Base-by-base conservation (phyloP, 2,797 vertebrate genomes). In the Leuciscus waleckii region DNA sequence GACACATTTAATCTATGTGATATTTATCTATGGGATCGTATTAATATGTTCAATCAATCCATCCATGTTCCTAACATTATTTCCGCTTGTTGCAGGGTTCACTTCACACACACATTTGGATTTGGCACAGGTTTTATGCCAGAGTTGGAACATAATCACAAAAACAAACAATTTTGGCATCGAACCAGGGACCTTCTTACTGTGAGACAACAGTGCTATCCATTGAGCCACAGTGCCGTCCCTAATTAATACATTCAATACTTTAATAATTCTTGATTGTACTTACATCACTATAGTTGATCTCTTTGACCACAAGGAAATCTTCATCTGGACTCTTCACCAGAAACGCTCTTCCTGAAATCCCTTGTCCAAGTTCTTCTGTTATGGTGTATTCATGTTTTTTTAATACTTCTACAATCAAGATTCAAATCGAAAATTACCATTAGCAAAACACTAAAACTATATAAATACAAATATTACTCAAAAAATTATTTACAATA, bases 101-200 rank as follows among this genome's bases (percentile, higher is more conserved):
- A 14, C 43, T 46, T 14, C 43, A 46, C 43, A 46, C 11, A 46
- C 43, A 14, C 43, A 46, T 14, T 46, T 46, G 1, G 11, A 4
- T 13, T 46, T 14, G 3, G 1, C 43, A 46, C 11, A 46, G 43
- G 41, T 43, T 43, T 4, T 46, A 46, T 46, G 43, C 11, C 43
- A 46, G 11, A 46, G 13, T 46, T 46, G 43, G 43, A 13, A 46
- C 43, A 14, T 13, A 46, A 0, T 46, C 43, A 46, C 43, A 46
- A n/a, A n/a, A n/a, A n/a, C 43, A 3, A 0, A 43, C 0, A 0
- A 43, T 0, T 13, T 43, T 43, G 3, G 0, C 41, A 43, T 43
- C 11, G 11, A 13, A 13, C 43, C 43, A 46, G 3, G 13, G 3
- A 46, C 1, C 13, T 4, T 46, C 43, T 46, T 14, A 3, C 43